Evolutionary conservation across 30 jellyfish, hydroid and myxozoan species (phyloP), one percentile per base, ranked within the genome.

Genomic region (Rhopilema esculentum): DNA sequence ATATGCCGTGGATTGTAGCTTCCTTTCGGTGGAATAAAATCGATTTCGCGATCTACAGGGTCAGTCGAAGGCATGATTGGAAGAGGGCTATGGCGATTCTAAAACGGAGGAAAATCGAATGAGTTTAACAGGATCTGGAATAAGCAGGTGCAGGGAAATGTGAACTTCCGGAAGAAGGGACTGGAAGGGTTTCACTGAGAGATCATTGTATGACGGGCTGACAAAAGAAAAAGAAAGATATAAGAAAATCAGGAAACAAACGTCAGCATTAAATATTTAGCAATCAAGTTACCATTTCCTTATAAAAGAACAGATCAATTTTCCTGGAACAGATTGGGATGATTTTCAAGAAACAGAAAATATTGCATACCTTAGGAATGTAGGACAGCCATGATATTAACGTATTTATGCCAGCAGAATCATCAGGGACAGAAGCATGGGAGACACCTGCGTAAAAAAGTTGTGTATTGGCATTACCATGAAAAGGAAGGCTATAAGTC

Each of bases 1-100:
- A 94, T 79, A 90, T 94, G 92, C n/a, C 99, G 51, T n/a, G 99
- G 97, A 52, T 94, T 74, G 90, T 89, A 94, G 33, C 97, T 91
- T 22, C 92, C 93, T 67, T 94, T 94, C 30, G 98, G 81, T 24
- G 99, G 99, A 1, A 32, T 53, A 77, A 94, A 94, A 21, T 68
- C 91, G 48, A 94, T 77, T 29, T 84, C 97, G 4, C 99, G 87
- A 68, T 85, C 88, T 4, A 94, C 96, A 9, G 99, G 97, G 69
- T 94, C 99, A 64, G 32, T 21, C 0, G 91, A 27, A 2, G 95
- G 73, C 91, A 80, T 72, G 0, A 94, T 82, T 1, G 99, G 99
- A 29, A 94, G 78, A 9, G 97, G 93, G 53, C 91, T 84, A 61
- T 33, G 61, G 50, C 87, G 89, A 24, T 29, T 77, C 95, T 75